Base-by-base conservation (phyloP, 2,797 vertebrate species). In the Melopsittacus undulatus region DNA sequence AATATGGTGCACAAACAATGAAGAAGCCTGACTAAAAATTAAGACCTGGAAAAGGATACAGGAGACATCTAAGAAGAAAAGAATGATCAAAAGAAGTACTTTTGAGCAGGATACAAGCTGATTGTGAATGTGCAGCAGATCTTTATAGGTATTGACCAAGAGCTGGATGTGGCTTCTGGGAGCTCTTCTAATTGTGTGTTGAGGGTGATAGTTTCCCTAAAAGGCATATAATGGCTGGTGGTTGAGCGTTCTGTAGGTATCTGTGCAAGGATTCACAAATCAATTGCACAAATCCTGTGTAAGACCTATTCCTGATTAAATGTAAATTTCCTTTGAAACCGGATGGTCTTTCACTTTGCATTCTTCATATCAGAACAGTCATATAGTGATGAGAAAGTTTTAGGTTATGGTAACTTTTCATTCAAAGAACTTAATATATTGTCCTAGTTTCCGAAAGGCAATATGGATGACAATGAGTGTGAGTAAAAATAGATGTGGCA, bases 1-100 rank as follows among this genome's bases (percentile, higher is more conserved):
- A 54, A 9, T 48, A 52, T 10, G 0, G 0, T 56, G 40, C 12
- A 11, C 5, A 49, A 27, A 46, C 13, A 67, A 0, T 45, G 54
- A 46, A 46, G 20, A 51, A 68, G 2, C 16, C 26, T 83, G 42
- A 68, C 38, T 76, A 8, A 61, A 82, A 83, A 23, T 56, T 32
- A 69, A 52, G 13, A 62, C 22, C 12, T 46, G 9, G 21, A n/a
- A 59, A 77, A 84, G 29, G 13, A 17, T 64, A 6, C 15, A 45
- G 52, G 42, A 75, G 59, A 23, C 24, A 51, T 45, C 11, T 61
- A 23, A 51, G 42, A 80, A 30, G 7, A 42, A 78, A 86, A 46
- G 14, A 80, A 89, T 29, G 17, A 81, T 10, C 6, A 10, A 36
- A 42, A 67, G 40, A 36, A 38, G 1, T 12, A 16, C 11, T 10